Evolutionary conservation across 2,888 invertebrate species (phyloP).

Genomic region (Oscheius sp.): DNA sequence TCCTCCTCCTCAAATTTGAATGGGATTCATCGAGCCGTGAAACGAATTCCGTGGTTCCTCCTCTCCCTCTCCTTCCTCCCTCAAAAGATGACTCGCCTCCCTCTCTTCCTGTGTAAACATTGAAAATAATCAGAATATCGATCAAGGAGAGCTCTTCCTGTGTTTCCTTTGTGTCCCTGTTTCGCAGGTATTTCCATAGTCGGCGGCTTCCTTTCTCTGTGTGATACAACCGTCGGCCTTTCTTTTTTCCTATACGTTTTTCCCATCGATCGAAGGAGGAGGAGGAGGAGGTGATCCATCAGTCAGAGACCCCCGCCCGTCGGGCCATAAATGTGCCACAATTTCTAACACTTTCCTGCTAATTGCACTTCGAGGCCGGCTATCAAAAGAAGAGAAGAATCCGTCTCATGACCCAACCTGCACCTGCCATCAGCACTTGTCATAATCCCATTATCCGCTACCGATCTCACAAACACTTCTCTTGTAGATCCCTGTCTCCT

Average conservation of each 20-base stretch:
- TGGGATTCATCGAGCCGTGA: neutral
- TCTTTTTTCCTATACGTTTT: neutral
- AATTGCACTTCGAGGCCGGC: neutral
- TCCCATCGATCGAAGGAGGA: neutral
- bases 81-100: neutral
- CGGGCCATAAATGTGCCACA: conserved; percentile 13
- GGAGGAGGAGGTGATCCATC: conserved; percentile 23
- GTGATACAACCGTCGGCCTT: neutral
- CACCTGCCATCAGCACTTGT: conserved; percentile 10
- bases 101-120: conserved; percentile 8
- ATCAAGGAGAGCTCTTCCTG: neutral
- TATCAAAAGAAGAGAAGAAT: neutral
- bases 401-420: neutral
- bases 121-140: conserved; percentile 15
- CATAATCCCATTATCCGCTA: conserved; percentile 24
- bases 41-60: neutral
- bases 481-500: neutral
- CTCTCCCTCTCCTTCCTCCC: neutral
- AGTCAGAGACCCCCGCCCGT: neutral
- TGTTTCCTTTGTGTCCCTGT: neutral
- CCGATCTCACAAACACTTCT: conserved; percentile 8
- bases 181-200: no score
- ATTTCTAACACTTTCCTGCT: neutral
- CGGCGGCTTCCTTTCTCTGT: neutral
- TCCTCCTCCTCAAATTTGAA: neutral